Evolutionary conservation across 2,888 invertebrate species (phyloP), one percentile per base, ranked within the genome.

Genomic region (Marronus borbonicus): DNA sequence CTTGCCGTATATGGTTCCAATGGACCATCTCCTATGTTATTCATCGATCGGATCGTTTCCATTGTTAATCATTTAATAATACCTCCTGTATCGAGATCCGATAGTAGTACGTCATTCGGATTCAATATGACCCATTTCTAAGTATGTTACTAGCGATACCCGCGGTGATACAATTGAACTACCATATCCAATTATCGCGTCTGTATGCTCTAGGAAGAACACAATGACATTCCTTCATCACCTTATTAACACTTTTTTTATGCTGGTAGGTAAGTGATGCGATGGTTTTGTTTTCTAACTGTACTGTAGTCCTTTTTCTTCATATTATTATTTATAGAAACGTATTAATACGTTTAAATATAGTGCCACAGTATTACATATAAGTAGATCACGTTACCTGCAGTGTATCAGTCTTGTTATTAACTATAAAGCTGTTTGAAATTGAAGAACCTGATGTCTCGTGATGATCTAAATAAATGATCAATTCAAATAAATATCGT

Each of bases 171-270:
- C 58, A 55, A 58, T 70, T 70, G 58, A 58, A 58, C 70, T 70
- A 70, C 70, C 70, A 70, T 36, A 70, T 70, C 70, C 70, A 70
- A 70, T 70, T 70, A 70, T 36, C 39, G n/a, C 70, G 55, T 58
- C 55, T 55, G 58, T 36, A 36, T 70, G 58, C 31, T 20, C 31
- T 55, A 31, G 55, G 55, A 17, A 55, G 65, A 58, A 14, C 17
- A 70, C 70, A 70, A 70, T 70, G 36, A 52, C n/a, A 31, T 31
- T n/a, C 24, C 31, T 31, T 55, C 55, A 31, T 70, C 70, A 39
- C 55, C 36, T 36, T 70, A 55, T 70, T 55, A 70, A 55, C 36
- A 39, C 17, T 14, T 20, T 70, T 70, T 17, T 58, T 70, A 36
- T 70, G 31, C n/a, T 12, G 52, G 36, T 52, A 55, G 36, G 17